phyloP scores from a whole-genome alignment of 2,797 vertebrate genomes.

The Stomatorhinus walkeri region DNA sequence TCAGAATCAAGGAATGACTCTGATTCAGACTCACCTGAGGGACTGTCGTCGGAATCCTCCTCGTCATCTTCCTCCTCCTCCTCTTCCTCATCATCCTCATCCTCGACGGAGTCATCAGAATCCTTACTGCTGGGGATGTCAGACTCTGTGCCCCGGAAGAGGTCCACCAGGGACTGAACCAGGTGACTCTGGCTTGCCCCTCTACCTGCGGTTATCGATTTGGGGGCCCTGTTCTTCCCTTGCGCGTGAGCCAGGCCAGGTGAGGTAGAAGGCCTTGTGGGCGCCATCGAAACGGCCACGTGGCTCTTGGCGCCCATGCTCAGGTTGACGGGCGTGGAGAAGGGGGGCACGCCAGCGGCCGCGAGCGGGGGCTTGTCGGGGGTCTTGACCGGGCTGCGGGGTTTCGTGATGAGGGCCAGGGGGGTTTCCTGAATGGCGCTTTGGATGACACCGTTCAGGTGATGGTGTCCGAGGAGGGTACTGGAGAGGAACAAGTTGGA shows the following conservation, averaged over 20 bases:
- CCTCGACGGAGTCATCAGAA: slow-evolving; percentile 82
- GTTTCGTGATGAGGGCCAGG: slow-evolving; percentile 81
- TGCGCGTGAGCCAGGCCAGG: slow-evolving; percentile 54
- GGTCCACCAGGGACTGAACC: slow-evolving; percentile 57
- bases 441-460: slow-evolving; percentile 69
- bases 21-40: slow-evolving; percentile 69
- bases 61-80: slow-evolving; percentile 70
- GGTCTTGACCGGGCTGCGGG: slow-evolving; percentile 60
- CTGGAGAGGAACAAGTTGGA: slow-evolving; percentile 77
- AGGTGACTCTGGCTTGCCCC: slow-evolving; percentile 53
- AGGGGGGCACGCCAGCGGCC: slow-evolving; percentile 51
- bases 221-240: slow-evolving; percentile 60
- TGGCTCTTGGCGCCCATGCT: slow-evolving; percentile 77
- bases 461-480: slow-evolving; percentile 69
- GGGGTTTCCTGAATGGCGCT: slow-evolving; percentile 80
- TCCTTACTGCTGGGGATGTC: slow-evolving; percentile 81
- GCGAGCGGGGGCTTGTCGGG: slow-evolving; percentile 57
- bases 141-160: slow-evolving; percentile 71
- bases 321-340: slow-evolving; percentile 79
- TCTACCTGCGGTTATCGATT: slow-evolving; percentile 45
- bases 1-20: background rate
- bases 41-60: slow-evolving; percentile 78
- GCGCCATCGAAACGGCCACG: slow-evolving; percentile 48
- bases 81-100: slow-evolving; percentile 72
- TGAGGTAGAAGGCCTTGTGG: slow-evolving; percentile 54